These are phyloP conservation scores for Andrena hattorfiana DNA, from an alignment of 2,888 invertebrate genomes.

Conservation along the genomic window DNA sequence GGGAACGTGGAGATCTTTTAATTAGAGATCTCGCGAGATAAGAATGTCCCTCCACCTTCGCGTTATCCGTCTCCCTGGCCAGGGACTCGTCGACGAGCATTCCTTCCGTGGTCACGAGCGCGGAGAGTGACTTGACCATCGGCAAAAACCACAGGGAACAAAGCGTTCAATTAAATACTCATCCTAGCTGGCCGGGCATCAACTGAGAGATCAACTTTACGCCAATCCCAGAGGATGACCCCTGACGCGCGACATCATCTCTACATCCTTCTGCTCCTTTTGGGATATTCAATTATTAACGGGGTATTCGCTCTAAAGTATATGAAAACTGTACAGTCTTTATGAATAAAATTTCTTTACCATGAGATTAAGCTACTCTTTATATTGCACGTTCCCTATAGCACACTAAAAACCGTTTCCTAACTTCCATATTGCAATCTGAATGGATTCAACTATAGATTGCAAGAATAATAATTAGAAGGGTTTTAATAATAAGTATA, in stretches of 20 bases:
- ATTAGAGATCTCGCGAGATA: conserved; percentile 76
- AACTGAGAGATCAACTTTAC: conserved; percentile 55
- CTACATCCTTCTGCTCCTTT: neutral
- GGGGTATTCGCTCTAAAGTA: too few species aligned
- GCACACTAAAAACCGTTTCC: too few species aligned
- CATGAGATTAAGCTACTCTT: too few species aligned
- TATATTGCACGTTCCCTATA: too few species aligned
- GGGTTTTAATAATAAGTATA: too few species aligned
- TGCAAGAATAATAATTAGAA: too few species aligned
- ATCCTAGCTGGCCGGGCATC: conserved; percentile 19
- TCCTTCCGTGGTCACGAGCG: conserved; percentile 57
- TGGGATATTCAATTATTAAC: neutral
- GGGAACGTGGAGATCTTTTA: conserved; percentile 76
- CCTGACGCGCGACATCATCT: neutral
- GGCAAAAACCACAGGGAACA: conserved; percentile 61
- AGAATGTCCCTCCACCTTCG: conserved; percentile 49
- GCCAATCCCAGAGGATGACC: conserved; percentile 36
- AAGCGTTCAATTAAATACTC: conserved; percentile 69
- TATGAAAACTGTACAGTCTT: too few species aligned
- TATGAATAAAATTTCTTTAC: too few species aligned
- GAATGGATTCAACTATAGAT: too few species aligned
- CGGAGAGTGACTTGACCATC: conserved; percentile 23
- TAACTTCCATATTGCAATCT: neutral
- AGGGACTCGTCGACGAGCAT: conserved; percentile 44
- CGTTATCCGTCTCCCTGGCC: conserved; percentile 50